These are phyloP conservation scores for Babyrousa celebensis DNA, from an alignment of 2,797 vertebrate genomes.

Conservation along the genomic window DNA sequence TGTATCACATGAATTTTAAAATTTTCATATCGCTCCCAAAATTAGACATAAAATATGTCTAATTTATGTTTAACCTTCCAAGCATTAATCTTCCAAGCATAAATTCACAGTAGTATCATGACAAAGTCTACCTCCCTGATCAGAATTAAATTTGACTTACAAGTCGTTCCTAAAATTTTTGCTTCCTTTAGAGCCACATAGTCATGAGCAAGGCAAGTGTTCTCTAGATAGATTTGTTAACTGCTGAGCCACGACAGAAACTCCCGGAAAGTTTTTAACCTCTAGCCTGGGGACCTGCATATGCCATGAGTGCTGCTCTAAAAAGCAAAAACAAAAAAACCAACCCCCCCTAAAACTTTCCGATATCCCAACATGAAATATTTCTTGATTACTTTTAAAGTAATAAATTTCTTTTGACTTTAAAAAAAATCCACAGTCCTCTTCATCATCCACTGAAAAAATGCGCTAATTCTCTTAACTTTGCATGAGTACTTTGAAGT, in stretches of 20 bases:
- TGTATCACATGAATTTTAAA: not conserved
- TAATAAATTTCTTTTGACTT: not conserved
- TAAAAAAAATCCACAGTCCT: constrained; percentile 2
- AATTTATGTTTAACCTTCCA: not conserved
- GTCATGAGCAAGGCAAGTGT: constrained; percentile 7
- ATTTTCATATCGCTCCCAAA: not conserved
- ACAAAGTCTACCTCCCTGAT: not conserved
- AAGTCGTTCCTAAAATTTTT: constrained; percentile 35
- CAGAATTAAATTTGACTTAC: constrained; percentile 8
- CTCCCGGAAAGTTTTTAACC: no score
- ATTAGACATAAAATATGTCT: not conserved
- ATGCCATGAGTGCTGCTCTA: no score
- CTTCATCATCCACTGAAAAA: constrained; percentile 21
- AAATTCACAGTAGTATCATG: constrained; percentile 21
- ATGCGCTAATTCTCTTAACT: not conserved
- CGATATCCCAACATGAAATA: not conserved
- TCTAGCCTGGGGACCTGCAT: no score
- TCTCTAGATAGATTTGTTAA: not conserved
- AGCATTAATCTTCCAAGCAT: constrained; percentile 10
- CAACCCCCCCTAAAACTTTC: no score
- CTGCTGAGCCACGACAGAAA: no score
- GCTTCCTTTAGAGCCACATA: not conserved
- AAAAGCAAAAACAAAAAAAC: no score
- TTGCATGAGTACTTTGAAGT: not conserved
- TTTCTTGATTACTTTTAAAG: constrained; percentile 53